Evolutionary conservation across 2,797 vertebrate species (phyloP).

Genomic region (Bovichtus variegatus): DNA sequence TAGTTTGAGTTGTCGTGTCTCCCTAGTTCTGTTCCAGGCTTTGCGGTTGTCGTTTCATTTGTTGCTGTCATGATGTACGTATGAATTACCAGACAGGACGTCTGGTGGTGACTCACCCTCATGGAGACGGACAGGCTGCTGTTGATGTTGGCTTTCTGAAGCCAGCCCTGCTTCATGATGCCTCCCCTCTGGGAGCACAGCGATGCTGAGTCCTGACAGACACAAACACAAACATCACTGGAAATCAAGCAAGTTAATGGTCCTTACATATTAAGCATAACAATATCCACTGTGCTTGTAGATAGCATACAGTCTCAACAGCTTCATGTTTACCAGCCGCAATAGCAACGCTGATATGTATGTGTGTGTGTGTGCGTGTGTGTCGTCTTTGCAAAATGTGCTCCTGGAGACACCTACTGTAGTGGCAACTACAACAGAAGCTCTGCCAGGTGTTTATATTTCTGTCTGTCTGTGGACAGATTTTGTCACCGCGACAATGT

Average conservation of each 20-base stretch:
- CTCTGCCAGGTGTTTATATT: too few relatives aligned
- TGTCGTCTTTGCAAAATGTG: too few relatives aligned
- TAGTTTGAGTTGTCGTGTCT: neutral
- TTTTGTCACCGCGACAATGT: too few relatives aligned
- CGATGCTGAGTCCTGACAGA: slow-evolving; percentile 90
- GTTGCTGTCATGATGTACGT: neutral
- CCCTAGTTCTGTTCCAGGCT: neutral
- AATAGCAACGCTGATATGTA: too few relatives aligned
- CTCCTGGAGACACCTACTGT: too few relatives aligned
- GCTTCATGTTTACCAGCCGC: neutral
- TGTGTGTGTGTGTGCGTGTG: too few relatives aligned
- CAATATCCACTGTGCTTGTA: neutral
- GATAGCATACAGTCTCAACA: neutral
- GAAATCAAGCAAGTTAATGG: slow-evolving; percentile 1
- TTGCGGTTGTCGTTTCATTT: slow-evolving; percentile 13
- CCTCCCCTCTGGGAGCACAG: slow-evolving; percentile 96
- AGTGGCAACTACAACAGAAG: too few relatives aligned
- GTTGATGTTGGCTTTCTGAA: slow-evolving; percentile 97
- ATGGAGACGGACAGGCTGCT: slow-evolving; percentile 98
- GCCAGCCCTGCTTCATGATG: slow-evolving; percentile 97
- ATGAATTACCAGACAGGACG: slow-evolving; percentile 15
- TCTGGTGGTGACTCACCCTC: slow-evolving; percentile 89
- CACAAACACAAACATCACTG: slow-evolving; percentile 12
- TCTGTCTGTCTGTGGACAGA: too few relatives aligned
- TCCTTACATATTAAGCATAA: neutral